Conservation (phyloP, 1,140 invertebrate genomes). For the Neuroterus valhalla region DNA sequence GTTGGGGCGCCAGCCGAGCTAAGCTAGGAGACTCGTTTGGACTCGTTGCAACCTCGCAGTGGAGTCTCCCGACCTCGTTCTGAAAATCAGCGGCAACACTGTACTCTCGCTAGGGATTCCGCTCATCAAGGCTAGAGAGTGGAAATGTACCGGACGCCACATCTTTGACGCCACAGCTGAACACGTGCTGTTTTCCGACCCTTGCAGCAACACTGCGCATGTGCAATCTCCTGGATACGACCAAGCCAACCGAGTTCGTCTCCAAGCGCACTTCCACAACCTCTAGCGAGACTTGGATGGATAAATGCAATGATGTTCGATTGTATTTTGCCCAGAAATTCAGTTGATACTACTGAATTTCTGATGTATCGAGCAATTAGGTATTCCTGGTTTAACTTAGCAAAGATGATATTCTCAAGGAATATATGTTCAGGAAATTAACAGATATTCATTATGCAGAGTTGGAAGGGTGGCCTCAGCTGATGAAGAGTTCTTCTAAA, state of each 20-base stretch:
- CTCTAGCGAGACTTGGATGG: not conserved
- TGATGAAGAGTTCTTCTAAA: too few species aligned
- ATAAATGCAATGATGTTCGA: not conserved
- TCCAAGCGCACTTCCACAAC: not conserved
- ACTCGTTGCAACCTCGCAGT: too few species aligned
- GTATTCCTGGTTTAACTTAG: too few species aligned
- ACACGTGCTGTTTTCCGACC: not conserved
- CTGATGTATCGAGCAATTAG: too few species aligned
- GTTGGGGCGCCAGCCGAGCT: too few species aligned
- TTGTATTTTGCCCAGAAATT: too few species aligned
- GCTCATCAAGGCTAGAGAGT: constrained; percentile 9
- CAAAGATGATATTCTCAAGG: too few species aligned
- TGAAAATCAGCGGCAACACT: not conserved
- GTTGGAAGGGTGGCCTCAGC: too few species aligned
- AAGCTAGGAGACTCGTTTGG: too few species aligned
- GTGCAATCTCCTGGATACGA: not conserved
- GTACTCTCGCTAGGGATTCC: not conserved
- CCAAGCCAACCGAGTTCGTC: not conserved
- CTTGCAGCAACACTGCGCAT: not conserved
- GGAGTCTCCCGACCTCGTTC: not conserved
- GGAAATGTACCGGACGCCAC: not conserved
- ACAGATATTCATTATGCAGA: too few species aligned
- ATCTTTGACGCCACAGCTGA: not conserved
- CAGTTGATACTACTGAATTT: too few species aligned
- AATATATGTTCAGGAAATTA: too few species aligned